These are phyloP conservation scores for Ganaspis brasiliensis DNA, from an alignment of 2,888 invertebrate genomes.

Conservation along the genomic window DNA sequence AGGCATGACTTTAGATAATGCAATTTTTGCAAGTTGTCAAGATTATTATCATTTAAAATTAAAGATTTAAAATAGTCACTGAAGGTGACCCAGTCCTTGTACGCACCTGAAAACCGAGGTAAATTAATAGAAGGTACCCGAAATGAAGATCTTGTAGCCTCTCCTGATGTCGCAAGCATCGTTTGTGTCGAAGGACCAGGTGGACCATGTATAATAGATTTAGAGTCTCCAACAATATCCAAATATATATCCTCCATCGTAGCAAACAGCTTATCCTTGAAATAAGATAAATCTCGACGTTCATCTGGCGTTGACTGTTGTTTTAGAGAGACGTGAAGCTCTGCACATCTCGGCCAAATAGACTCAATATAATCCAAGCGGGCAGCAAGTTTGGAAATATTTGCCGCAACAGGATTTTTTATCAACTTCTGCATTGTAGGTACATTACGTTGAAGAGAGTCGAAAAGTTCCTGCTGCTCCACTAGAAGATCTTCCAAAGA, in stretches of 20 bases:
- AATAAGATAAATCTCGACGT: background rate
- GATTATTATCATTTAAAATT: conserved; percentile 37
- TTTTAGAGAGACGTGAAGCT: too few species aligned
- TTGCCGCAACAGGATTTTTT: too few species aligned
- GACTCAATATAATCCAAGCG: too few species aligned
- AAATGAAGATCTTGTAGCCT: background rate
- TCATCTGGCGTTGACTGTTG: too few species aligned
- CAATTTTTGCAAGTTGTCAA: conserved; percentile 34
- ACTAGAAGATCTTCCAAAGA: too few species aligned
- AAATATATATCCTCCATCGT: background rate
- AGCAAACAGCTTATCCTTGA: background rate
- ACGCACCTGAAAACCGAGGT: conserved; percentile 15
- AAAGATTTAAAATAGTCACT: conserved; percentile 35
- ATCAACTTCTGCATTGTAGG: too few species aligned
- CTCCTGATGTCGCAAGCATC: background rate
- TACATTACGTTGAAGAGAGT: too few species aligned
- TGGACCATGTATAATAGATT: too few species aligned
- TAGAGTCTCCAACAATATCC: background rate
- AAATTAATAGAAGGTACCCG: background rate
- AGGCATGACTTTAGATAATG: conserved; percentile 43
- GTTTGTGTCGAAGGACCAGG: too few species aligned
- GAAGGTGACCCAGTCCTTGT: conserved; percentile 27
- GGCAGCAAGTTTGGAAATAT: too few species aligned
- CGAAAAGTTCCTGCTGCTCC: too few species aligned
- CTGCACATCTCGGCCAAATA: too few species aligned